phyloP scores from a whole-genome alignment of 2,888 invertebrate genomes.

The Troglohyphantes excavatus region DNA sequence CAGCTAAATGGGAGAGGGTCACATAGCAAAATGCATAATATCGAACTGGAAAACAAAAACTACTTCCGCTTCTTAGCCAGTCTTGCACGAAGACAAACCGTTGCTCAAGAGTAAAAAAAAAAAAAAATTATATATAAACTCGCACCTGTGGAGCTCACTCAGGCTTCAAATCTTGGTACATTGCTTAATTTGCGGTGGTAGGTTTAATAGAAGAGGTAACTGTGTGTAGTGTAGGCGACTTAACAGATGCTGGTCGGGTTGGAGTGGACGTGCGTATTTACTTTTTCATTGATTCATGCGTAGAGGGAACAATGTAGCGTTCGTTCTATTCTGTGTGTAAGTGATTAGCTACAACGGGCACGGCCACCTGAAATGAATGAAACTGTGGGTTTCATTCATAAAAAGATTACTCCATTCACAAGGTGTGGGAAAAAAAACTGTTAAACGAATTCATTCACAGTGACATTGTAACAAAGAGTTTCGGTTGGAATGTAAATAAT shows the following conservation, averaged over 20 bases:
- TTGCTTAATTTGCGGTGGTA: slow-evolving; percentile 22
- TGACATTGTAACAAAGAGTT: neutral
- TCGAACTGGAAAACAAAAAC: slow-evolving; percentile 14
- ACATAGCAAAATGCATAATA: slow-evolving; percentile 3
- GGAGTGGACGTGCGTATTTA: slow-evolving; percentile 36
- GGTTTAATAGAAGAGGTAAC: slow-evolving; percentile 18
- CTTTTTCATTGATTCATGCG: slow-evolving; percentile 33
- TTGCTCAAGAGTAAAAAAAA: slow-evolving; percentile 54
- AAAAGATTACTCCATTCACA: slow-evolving; percentile 27
- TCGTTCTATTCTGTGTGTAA: neutral
- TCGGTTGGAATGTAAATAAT: slow-evolving; percentile 16
- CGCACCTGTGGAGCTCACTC: slow-evolving; percentile 53
- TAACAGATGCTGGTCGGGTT: slow-evolving; percentile 40
- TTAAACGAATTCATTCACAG: slow-evolving; percentile 23
- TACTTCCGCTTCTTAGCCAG: slow-evolving; percentile 56
- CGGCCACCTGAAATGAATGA: slow-evolving; percentile 27
- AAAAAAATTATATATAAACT: slow-evolving; percentile 1
- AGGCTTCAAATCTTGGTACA: slow-evolving; percentile 52
- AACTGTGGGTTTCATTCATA: slow-evolving; percentile 45
- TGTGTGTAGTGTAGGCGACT: slow-evolving; percentile 19
- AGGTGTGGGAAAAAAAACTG: slow-evolving; percentile 8
- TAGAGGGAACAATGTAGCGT: slow-evolving; percentile 11
- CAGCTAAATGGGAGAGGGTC: neutral
- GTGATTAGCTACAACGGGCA: slow-evolving; percentile 22
- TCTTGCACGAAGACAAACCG: slow-evolving; percentile 58